Evolutionary conservation across 2,113 vertebrate species (phyloP), one percentile per base, ranked within the genome.

Genomic region (Noctilio leporinus): DNA sequence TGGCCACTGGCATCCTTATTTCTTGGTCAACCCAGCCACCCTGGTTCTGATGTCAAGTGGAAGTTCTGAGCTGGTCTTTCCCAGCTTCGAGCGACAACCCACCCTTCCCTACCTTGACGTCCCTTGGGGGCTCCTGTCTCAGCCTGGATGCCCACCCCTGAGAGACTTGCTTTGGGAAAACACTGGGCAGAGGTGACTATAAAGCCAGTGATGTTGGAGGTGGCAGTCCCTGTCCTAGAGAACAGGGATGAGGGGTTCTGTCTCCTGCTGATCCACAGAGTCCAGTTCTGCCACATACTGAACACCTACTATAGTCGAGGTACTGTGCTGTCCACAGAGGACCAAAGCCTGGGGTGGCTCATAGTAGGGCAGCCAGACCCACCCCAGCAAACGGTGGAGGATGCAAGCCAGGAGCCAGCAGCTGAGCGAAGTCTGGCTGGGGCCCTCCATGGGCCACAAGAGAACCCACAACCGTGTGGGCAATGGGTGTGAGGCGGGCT

Each of bases 1-100:
- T 65, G 95, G 80, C 83, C 72, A 93, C 90, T 70, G 96, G 70
- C 62, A 64, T 96, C 87, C 95, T 97, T 62, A 94, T 92, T 98
- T 93, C 81, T 89, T 49, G 47, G 86, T 96, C 93, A 96, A 88
- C 59, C 72, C 49, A 91, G 75, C 3, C 0, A 26, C 82, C 91
- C 89, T 55, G 90, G n/a, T 62, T 88, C 80, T 86, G 93, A 95
- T 93, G 45, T 57, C 91, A 47, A n/a, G 72, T 93, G 87, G 96
- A 98, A 97, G 98, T 75, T 73, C 22, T 87, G 62, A 91, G 64
- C 40, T 51, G 57, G 16, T 83, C 26, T 93, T 89, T 70, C 55
- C 57, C 49, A 73, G 22, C 47, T 35, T 64, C 35, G 53, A 87
- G 64, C 51, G 38, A 62, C 10, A 62, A 30, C 33, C 86, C 22